Conservation (phyloP, 2,113 vertebrate species). For the Stictonetta naevosa region DNA sequence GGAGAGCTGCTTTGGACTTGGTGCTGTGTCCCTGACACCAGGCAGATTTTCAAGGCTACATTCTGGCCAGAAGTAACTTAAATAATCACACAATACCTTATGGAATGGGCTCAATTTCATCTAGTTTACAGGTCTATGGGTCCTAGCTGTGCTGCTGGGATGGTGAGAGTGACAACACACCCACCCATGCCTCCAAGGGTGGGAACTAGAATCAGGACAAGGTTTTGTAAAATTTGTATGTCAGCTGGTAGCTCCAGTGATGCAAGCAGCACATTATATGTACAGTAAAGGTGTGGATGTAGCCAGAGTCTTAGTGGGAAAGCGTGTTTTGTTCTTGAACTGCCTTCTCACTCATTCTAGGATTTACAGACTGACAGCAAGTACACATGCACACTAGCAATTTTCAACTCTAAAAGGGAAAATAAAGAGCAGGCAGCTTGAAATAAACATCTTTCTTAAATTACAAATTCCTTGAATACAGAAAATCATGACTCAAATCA, state of each 20-base stretch:
- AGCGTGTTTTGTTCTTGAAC: neutral
- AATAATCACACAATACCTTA: neutral
- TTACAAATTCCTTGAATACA: neutral
- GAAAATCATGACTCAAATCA: neutral
- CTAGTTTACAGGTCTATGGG: neutral
- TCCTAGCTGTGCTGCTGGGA: no score
- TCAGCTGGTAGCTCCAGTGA: neutral
- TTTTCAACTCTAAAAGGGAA: neutral
- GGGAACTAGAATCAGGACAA: neutral
- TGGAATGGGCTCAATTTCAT: neutral
- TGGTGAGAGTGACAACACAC: neutral
- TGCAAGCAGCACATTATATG: rapidly evolving
- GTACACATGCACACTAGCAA: neutral
- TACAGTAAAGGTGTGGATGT: neutral
- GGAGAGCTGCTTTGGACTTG: neutral
- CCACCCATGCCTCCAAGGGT: neutral
- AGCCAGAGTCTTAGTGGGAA: neutral
- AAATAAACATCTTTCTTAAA: neutral
- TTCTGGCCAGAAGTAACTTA: neutral
- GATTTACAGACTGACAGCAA: neutral
- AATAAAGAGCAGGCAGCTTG: neutral
- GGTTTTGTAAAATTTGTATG: neutral
- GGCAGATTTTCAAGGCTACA: neutral
- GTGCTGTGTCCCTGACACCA: neutral
- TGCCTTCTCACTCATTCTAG: neutral